Evolutionary conservation across 2,113 vertebrate species (phyloP).

Genomic region (Oncorhynchus keta): DNA sequence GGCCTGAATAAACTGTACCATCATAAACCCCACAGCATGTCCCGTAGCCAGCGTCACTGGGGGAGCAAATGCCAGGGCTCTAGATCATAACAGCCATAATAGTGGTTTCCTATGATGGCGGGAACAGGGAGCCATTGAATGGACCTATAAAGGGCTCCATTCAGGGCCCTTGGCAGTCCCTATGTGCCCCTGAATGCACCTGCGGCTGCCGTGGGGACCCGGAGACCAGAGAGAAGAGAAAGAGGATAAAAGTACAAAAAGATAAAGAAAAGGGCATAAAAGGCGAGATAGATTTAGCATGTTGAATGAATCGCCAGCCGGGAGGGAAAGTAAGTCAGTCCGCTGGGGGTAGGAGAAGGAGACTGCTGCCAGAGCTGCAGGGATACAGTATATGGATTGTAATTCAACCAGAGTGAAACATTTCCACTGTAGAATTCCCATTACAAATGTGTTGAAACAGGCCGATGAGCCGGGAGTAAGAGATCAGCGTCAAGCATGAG

Average conservation of each 20-base stretch:
- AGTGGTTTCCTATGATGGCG: slow-evolving; percentile 60
- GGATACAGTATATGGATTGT: not conserved
- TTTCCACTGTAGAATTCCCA: slow-evolving; percentile 21
- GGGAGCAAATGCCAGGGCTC: slow-evolving; percentile 49
- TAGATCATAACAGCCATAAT: slow-evolving; percentile 72
- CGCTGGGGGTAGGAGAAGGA: slow-evolving; percentile 28
- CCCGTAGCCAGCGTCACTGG: slow-evolving; percentile 24
- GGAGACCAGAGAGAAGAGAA: not conserved
- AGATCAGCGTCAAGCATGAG: slow-evolving; percentile 44
- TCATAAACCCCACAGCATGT: slow-evolving; percentile 26
- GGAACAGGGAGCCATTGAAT: slow-evolving; percentile 67
- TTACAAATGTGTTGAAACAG: slow-evolving; percentile 9
- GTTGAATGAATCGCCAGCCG: slow-evolving; percentile 17
- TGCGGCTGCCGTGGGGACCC: slow-evolving; percentile 51
- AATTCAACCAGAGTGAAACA: slow-evolving; percentile 17
- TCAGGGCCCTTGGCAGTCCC: slow-evolving; percentile 58
- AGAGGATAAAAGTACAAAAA: not conserved
- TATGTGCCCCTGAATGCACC: slow-evolving; percentile 57
- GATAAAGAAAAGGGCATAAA: not conserved
- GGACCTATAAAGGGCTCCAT: slow-evolving; percentile 67
- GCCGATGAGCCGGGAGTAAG: slow-evolving; percentile 18
- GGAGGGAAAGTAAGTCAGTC: slow-evolving; percentile 21
- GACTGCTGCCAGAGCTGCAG: not conserved
- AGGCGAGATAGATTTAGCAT: slow-evolving; percentile 10
- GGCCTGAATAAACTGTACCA: slow-evolving; percentile 56